phyloP scores from a whole-genome alignment of 30 jellyfish, hydroid and myxozoan genomes.

The Mastigias papua region DNA sequence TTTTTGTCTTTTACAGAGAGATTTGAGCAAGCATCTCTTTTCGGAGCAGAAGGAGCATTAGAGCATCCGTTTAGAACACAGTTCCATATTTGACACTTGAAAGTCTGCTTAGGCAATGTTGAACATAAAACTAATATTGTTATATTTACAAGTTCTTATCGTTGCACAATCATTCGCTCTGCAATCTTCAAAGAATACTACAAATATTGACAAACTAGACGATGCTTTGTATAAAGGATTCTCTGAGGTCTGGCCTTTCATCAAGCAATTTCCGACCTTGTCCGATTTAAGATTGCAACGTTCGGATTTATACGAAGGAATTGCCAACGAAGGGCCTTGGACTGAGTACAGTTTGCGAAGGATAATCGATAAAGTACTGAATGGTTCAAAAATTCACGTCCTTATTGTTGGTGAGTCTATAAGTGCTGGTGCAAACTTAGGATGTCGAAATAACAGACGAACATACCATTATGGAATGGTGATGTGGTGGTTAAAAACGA shows the following conservation, averaged over 20 bases:
- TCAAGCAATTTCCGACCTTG: conserved; percentile 41
- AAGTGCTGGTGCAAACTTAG: conserved; percentile 95
- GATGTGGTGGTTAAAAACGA: conserved; percentile 89
- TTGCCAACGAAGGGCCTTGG: conserved; percentile 77
- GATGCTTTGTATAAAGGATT: conserved; percentile 61
- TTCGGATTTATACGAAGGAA: conserved; percentile 71
- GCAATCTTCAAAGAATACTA: background rate
- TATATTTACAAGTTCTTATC: background rate
- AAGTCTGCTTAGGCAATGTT: too few relatives aligned
- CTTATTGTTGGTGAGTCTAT: conserved; percentile 88
- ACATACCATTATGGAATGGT: conserved; percentile 85
- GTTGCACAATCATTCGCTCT: background rate
- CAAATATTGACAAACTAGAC: conserved; percentile 28
- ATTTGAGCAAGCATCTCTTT: too few relatives aligned
- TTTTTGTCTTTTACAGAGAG: too few relatives aligned
- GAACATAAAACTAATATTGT: too few relatives aligned
- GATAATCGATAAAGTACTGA: conserved; percentile 66
- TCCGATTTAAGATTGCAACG: conserved; percentile 59
- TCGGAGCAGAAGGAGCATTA: too few relatives aligned
- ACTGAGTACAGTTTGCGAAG: conserved; percentile 67
- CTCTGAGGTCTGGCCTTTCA: conserved; percentile 84
- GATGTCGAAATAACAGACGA: conserved; percentile 76
- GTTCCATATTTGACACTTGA: too few relatives aligned
- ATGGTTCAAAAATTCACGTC: conserved; percentile 59
- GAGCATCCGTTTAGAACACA: too few relatives aligned